phyloP scores from a whole-genome alignment of 2,888 invertebrate genomes.

The Sisyra nigra region DNA sequence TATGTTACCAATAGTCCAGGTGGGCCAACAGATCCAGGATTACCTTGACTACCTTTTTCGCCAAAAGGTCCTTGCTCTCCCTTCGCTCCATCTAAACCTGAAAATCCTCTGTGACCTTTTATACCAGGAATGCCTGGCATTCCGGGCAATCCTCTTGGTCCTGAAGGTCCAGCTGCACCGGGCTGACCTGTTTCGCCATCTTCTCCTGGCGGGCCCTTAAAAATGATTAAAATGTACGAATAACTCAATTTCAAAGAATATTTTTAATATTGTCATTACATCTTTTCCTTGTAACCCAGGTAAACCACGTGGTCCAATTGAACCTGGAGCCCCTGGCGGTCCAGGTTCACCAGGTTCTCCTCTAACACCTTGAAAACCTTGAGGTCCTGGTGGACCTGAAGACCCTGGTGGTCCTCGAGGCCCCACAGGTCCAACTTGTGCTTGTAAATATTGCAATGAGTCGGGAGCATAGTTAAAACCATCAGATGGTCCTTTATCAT shows the following conservation, averaged over 20 bases:
- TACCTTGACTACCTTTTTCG: slow-evolving; percentile 57
- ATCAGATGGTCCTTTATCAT: slow-evolving; percentile 60
- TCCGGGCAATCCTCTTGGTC: slow-evolving; percentile 54
- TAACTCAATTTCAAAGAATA: background rate
- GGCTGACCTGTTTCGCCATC: slow-evolving; percentile 65
- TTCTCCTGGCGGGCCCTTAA: slow-evolving; percentile 57
- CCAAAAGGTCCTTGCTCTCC: slow-evolving; percentile 63
- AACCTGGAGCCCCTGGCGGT: slow-evolving; percentile 40
- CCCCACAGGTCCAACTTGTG: slow-evolving; percentile 65
- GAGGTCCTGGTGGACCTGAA: slow-evolving; percentile 44
- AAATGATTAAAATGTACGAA: slow-evolving; percentile 5
- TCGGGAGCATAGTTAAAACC: slow-evolving; percentile 36
- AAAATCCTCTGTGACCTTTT: slow-evolving; percentile 71
- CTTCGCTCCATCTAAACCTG: slow-evolving; percentile 63
- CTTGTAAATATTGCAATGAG: slow-evolving; percentile 60
- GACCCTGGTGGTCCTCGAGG: slow-evolving; percentile 62
- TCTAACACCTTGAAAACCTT: slow-evolving; percentile 69
- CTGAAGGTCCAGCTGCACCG: slow-evolving; percentile 54
- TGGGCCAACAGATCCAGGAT: slow-evolving; percentile 50
- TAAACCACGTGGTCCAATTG: slow-evolving; percentile 43
- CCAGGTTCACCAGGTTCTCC: slow-evolving; percentile 71
- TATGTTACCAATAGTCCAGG: slow-evolving; percentile 51
- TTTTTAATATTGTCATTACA: slow-evolving; percentile 26
- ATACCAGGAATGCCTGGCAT: slow-evolving; percentile 66
- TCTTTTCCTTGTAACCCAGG: slow-evolving; percentile 62